Base-by-base conservation (phyloP, 2,113 vertebrate species). In the Athene noctua region DNA sequence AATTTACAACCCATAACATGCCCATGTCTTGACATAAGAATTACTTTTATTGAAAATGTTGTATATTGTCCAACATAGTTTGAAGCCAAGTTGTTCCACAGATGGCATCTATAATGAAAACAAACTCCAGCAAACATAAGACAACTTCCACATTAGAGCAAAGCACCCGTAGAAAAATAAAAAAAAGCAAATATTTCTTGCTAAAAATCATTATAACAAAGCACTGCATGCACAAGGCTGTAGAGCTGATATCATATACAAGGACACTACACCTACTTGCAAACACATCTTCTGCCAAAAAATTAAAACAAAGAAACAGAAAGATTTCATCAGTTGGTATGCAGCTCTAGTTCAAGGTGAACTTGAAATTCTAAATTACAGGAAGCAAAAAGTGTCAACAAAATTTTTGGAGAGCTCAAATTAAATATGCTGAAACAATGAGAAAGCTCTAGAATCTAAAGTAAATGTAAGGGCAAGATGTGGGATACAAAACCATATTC, bases 11-110 rank as follows among this genome's bases (percentile, higher is more conserved):
- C 92, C 66, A 32, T 86, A 91, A 80, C 86, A 42, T 54, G 5
- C 2, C 91, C 27, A 10, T 29, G 51, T 62, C 94, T 85, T 95
- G 94, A 96, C 49, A 88, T 19, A 80, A 77, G 49, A 93, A 94
- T 80, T 93, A 85, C 46, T 94, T 96, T 71, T 86, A 80, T 42
- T 90, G 72, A 96, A 95, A 96, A 80, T 29, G 72, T 54, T 90
- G 38, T 86, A 80, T 77, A 71, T 85, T 86, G 77, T 92, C 40
- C 78, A 74, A 40, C 14, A 23, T 32, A 81, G 62, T 85, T 62
- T 58, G 51, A 90, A 88, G 82, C n/a, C 90, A 88, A 94, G 58
- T 80, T 70, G 77, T 85, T 93, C 75, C 67, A 92, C 38, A 94
- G 77, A 88, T 57, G 79, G 87, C 65, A 73, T 46, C 75, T 77